A percentile compares a stretch with the other conserved stretches of the same genome.
Evolutionary conservation across 2,888 invertebrate genomes (phyloP).

Genomic region (Beris morrisii): DNA sequence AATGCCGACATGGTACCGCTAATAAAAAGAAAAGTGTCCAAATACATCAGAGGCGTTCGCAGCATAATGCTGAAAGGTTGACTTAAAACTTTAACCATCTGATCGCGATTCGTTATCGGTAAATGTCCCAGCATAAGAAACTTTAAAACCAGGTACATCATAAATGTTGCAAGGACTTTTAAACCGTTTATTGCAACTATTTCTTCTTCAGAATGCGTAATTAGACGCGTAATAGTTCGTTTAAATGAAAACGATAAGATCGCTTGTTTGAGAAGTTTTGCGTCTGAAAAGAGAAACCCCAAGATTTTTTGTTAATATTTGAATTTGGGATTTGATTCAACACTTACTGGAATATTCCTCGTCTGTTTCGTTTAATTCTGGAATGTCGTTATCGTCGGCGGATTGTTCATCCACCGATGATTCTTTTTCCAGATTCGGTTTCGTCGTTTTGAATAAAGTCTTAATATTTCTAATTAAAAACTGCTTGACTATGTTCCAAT

Average conservation of each 20-base stretch:
- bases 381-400: background rate
- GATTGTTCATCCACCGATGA: constrained; percentile 14
- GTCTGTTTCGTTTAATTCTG: background rate
- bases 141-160: constrained; percentile 68
- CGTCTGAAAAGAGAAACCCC: background rate
- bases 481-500: constrained; percentile 41
- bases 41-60: constrained; percentile 66
- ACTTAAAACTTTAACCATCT: constrained; percentile 57
- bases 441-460: constrained; percentile 45
- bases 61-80: constrained; percentile 64
- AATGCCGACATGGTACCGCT: constrained; percentile 68
- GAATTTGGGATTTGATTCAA: background rate
- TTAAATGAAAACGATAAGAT: constrained; percentile 68
- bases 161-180: constrained; percentile 65
- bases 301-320: background rate
- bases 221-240: constrained; percentile 62
- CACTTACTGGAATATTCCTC: constrained; percentile 12
- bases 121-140: constrained; percentile 65
- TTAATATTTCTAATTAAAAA: constrained; percentile 42
- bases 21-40: constrained; percentile 68
- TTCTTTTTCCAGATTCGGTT: constrained; percentile 33
- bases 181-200: constrained; percentile 73
- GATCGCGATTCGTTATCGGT: constrained; percentile 65
- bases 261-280: constrained; percentile 40
- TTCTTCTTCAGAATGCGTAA: constrained; percentile 60